Evolutionary conservation across 2,113 vertebrate species (phyloP).

Genomic region (Sturnira hondurensis): DNA sequence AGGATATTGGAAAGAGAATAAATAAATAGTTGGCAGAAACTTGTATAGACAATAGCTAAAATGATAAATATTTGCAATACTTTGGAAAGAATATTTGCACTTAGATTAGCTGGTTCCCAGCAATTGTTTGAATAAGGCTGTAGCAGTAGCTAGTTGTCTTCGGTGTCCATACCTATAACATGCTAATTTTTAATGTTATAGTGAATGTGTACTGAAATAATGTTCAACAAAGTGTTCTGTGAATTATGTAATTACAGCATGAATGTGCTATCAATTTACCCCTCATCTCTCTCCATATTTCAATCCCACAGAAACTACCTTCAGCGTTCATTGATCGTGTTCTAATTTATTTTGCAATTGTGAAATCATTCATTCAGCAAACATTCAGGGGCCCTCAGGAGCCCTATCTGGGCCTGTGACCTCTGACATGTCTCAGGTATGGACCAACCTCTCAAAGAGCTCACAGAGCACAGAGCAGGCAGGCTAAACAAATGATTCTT

Average conservation of each 20-base stretch:
- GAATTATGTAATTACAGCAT: not conserved
- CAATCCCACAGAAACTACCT: not conserved
- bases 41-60: no score
- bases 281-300: no score
- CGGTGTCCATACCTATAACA: not conserved
- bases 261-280: not conserved
- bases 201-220: not conserved
- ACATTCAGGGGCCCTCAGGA: not conserved
- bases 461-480: rapidly evolving
- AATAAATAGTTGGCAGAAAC: not conserved
- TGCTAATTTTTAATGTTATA: not conserved
- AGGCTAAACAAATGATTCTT: not conserved
- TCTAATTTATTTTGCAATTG: no score
- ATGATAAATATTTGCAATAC: no score
- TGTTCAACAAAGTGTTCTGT: not conserved
- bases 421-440: not conserved
- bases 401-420: not conserved
- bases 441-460: not conserved
- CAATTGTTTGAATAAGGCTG: not conserved
- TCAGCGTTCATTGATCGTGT: no score
- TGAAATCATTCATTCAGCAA: not conserved
- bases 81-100: no score
- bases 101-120: no score
- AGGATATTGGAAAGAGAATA: not conserved
- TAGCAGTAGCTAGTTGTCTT: not conserved